Percentiles rank a stretch among this genome's conserved stretches.
Evolutionary conservation across 2,113 vertebrate species (phyloP).

Genomic region (Struthidea cinerea): DNA sequence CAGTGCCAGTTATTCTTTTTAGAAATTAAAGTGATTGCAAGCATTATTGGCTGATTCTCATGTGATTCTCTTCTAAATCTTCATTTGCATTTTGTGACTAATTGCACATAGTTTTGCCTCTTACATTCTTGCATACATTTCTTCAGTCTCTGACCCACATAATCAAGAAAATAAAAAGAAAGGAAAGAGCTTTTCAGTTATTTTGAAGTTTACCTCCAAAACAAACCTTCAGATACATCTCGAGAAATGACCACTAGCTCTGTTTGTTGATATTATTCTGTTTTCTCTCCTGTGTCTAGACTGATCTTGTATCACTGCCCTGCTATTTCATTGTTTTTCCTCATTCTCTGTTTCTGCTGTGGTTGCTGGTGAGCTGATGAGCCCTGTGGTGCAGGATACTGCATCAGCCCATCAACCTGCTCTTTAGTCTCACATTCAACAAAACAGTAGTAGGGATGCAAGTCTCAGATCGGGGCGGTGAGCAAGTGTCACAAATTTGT

Average conservation of each 20-base stretch:
- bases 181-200: neutral
- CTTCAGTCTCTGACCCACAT: neutral
- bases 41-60: neutral
- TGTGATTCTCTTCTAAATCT: neutral
- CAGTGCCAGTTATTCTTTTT: neutral
- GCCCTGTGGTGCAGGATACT: neutral
- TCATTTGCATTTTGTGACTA: neutral
- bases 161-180: neutral
- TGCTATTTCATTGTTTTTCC: neutral
- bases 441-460: neutral
- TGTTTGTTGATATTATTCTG: neutral
- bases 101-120: neutral
- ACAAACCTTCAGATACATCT: neutral
- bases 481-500: neutral
- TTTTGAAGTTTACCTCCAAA: neutral
- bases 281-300: neutral
- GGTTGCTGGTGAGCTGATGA: neutral
- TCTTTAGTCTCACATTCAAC: neutral
- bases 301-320: neutral
- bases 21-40: neutral
- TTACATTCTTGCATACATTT: neutral
- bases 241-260: neutral
- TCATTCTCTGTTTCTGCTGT: neutral
- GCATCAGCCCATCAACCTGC: neutral
- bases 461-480: neutral